Base-by-base conservation (phyloP, 2,888 invertebrate genomes). In the Trypoxylon attenuatum region DNA sequence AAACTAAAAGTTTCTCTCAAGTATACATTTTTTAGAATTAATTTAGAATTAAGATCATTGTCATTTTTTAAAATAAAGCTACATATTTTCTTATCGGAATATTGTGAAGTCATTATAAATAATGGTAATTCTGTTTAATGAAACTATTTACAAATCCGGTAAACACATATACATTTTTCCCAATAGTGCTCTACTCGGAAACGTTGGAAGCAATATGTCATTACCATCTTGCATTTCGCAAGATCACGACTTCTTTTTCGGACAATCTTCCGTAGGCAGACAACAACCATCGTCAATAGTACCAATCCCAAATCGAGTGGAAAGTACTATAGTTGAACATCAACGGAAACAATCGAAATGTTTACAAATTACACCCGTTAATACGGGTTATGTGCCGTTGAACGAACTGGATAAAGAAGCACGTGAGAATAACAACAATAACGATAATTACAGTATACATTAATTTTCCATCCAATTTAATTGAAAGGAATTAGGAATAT, bases 141-240 rank as follows among this genome's bases (percentile, higher is more conserved):
- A n/a, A n/a, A n/a, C n/a, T n/a, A n/a, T n/a, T n/a, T n/a, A n/a
- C n/a, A n/a, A n/a, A n/a, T n/a, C n/a, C n/a, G n/a, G n/a, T n/a
- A n/a, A n/a, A n/a, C n/a, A n/a, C n/a, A n/a, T n/a, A n/a, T n/a
- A n/a, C n/a, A n/a, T n/a, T n/a, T n/a, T n/a, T n/a, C n/a, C n/a
- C n/a, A n/a, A n/a, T n/a, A n/a, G n/a, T n/a, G n/a, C n/a, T n/a
- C 71, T 86, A 16, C 77, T 86, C 45, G 77, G 77, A 21, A 82
- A 83, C 6, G 79, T 86, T 42, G 85, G 85, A 39, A 85, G 85
- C 61, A 86, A 85, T 75, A 78, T 81, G 75, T 85, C 85, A n/a
- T 69, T 86, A 21, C 83, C 85, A 2, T 82, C 82, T 1, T 82
- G 82, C 54, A 77, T 84, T 10, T 74, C 76, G 8, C 83, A 83